Percentiles rank a stretch among this genome's conserved stretches.
phyloP scores from a whole-genome alignment of 2,888 invertebrate genomes.

The Scaptomyza caliginosa region DNA sequence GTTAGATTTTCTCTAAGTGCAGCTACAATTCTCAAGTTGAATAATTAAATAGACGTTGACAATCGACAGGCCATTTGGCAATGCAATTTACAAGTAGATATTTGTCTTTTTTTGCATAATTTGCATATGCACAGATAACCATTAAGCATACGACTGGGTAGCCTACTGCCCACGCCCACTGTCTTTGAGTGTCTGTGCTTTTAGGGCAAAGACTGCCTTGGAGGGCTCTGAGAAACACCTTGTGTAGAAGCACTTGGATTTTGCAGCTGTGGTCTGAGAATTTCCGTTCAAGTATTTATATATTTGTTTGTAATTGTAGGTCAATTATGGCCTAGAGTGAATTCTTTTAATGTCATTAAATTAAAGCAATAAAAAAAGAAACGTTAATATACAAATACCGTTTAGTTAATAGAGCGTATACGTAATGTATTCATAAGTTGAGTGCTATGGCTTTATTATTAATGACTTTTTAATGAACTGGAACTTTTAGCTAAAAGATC shows the following conservation, averaged over 20 bases:
- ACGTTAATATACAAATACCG: not conserved
- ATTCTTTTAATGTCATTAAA: conserved; percentile 1
- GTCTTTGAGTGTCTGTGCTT: not conserved
- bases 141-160: conserved; percentile 1
- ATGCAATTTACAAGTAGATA: conserved; percentile 54
- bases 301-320: conserved; percentile 9
- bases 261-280: conserved; percentile 30
- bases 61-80: conserved; percentile 35
- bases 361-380: not conserved
- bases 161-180: conserved; percentile 23
- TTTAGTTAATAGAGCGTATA: not conserved
- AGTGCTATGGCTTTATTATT: not conserved
- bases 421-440: conserved; percentile 1
- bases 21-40: conserved; percentile 27
- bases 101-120: conserved; percentile 38
- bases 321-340: conserved; percentile 15
- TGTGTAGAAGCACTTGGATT: not conserved
- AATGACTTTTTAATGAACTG: not conserved
- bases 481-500: not conserved
- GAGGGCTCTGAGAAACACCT: conserved; percentile 11
- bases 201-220: conserved; percentile 6
- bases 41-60: conserved; percentile 50
- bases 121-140: conserved; percentile 46
- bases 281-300: conserved; percentile 12
- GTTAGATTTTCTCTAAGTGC: not conserved